Evolutionary conservation across 2,113 vertebrate genomes (phyloP).

Genomic region (Nanorana parkeri): DNA sequence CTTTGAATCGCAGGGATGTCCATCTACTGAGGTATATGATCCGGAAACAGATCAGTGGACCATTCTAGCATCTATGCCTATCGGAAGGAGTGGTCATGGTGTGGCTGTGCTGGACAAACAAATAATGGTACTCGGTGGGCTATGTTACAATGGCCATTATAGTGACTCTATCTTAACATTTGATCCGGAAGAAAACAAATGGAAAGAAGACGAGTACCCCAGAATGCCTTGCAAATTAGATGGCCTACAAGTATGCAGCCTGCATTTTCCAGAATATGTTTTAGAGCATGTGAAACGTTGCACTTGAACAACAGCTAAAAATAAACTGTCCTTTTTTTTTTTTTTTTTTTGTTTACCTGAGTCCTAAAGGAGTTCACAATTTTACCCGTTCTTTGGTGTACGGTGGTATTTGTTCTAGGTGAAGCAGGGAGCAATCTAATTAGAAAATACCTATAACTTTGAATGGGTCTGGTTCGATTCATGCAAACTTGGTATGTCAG

Average conservation of each 20-base stretch:
- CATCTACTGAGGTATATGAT: conserved; percentile 97
- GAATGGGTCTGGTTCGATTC: conserved; percentile 14
- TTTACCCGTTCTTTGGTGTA: conserved; percentile 16
- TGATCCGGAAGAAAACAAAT: conserved; percentile 97
- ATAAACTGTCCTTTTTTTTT: background rate
- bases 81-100: conserved; percentile 95
- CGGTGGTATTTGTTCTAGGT: conserved; percentile 6
- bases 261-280: conserved; percentile 97
- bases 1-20: conserved; percentile 98
- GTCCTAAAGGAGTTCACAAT: conserved; percentile 27
- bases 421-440: conserved; percentile 5
- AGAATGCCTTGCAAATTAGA: conserved; percentile 99
- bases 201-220: conserved; percentile 99
- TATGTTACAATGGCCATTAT: conserved; percentile 98
- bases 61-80: conserved; percentile 98
- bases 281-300: conserved; percentile 94
- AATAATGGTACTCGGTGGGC: conserved; percentile 98
- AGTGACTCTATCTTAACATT: conserved; percentile 99
- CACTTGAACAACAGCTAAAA: conserved; percentile 74
- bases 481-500: conserved; percentile 6
- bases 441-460: background rate
- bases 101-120: conserved; percentile 95
- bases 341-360: background rate
- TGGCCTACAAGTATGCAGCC: conserved; percentile 96
- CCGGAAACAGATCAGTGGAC: conserved; percentile 96